Evolutionary conservation across 1,140 invertebrate genomes (phyloP).

Genomic region (Diploscapter pachys): DNA sequence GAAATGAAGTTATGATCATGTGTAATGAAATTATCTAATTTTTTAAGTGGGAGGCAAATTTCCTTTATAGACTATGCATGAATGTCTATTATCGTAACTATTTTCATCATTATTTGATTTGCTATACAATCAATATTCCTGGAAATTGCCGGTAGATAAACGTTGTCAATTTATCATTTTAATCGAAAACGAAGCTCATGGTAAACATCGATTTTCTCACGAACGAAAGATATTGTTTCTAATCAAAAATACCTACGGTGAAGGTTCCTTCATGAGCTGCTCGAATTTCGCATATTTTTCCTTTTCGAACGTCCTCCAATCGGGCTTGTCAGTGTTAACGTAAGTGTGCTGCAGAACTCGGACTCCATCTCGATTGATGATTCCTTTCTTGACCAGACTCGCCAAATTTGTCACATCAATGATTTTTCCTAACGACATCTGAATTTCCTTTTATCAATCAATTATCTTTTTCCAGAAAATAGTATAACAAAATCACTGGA

Average conservation of each 20-base stretch:
- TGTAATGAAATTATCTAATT: no score
- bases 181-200: background rate
- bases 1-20: no score
- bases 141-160: background rate
- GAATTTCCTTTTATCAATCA: background rate
- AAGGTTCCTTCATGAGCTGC: constrained; percentile 15
- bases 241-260: background rate
- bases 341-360: constrained; percentile 34
- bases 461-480: no score
- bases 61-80: no score
- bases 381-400: constrained; percentile 22
- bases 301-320: constrained; percentile 31
- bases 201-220: background rate
- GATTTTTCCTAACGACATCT: constrained; percentile 19
- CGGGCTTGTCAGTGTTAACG: constrained; percentile 24
- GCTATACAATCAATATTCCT: background rate
- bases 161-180: background rate
- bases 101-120: no score
- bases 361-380: constrained; percentile 34
- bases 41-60: no score
- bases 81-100: no score
- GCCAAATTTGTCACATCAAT: constrained; percentile 9
- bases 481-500: no score
- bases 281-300: constrained; percentile 38
- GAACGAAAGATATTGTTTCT: background rate